A percentile compares a stretch with the other conserved stretches of the same genome.
These are phyloP conservation scores for Thymelicus acteon DNA, from an alignment of 2,888 invertebrate genomes.

Conservation along the genomic window DNA sequence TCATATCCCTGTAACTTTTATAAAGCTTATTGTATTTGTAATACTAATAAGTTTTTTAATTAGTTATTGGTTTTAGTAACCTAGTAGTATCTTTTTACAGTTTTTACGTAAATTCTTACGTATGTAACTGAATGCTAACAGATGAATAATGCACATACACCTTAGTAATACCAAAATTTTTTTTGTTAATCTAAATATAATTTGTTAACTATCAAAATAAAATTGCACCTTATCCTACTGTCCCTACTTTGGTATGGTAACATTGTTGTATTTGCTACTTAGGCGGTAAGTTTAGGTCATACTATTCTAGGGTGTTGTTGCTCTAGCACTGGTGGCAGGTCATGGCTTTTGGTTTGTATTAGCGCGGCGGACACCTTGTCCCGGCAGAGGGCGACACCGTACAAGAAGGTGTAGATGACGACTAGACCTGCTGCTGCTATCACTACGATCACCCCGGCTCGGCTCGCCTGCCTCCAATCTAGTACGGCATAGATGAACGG, in stretches of 20 bases:
- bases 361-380: slow-evolving; percentile 58
- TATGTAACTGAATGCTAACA: too few relatives aligned
- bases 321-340: slow-evolving; percentile 58
- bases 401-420: slow-evolving; percentile 58
- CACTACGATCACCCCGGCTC: slow-evolving; percentile 76
- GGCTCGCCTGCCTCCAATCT: slow-evolving; percentile 89
- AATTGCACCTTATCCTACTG: slow-evolving; percentile 1
- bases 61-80: too few relatives aligned
- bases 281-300: slow-evolving; percentile 29
- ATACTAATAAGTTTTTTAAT: too few relatives aligned
- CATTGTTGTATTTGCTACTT: slow-evolving; percentile 6
- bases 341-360: slow-evolving; percentile 62
- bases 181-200: too few relatives aligned
- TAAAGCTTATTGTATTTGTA: too few relatives aligned
- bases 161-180: too few relatives aligned
- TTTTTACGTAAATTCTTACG: too few relatives aligned
- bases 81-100: too few relatives aligned
- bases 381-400: slow-evolving; percentile 58
- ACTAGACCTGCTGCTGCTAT: slow-evolving; percentile 58
- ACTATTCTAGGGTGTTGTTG: slow-evolving; percentile 52
- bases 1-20: too few relatives aligned
- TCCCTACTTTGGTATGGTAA: not conserved
- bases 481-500: slow-evolving; percentile 90
- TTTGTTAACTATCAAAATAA: not conserved
- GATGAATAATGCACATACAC: too few relatives aligned